Base-by-base conservation (phyloP, 2,113 vertebrate genomes). In the Ciconia maguari region DNA sequence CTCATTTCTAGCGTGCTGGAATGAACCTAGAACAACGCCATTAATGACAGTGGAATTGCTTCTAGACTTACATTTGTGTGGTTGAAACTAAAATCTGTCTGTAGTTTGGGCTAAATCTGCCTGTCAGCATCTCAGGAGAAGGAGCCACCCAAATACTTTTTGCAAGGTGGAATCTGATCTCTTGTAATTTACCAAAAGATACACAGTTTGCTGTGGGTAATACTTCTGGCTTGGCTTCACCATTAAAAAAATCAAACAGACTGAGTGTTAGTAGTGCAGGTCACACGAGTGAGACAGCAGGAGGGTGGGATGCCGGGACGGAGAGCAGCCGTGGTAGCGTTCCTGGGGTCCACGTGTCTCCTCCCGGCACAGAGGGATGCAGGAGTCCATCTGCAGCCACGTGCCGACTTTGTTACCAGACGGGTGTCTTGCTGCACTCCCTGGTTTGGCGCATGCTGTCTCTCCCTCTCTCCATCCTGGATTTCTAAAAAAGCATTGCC, bases 341-440 rank as follows among this genome's bases (percentile, higher is more conserved):
- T n/a, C 61, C 62, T 36, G 36, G 48, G 24, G 41, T 49, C 34
- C 76, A n/a, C 0, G 1, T 76, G 72, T 54, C 51, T 58, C 32
- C 46, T 26, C 11, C 32, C 48, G 76, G 48, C 62, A 41, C 44
- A 19, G 49, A 60, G n/a, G 49, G 61, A 17, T 34, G 46, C 46
- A 48, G 74, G 65, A 66, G 44, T 34, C 1, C 0, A 11, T 48
- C 84, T 61, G 44, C 32, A 60, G 86, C 71, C 57, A 38, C 2
- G 2, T 46, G 68, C 48, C 2, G 4, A 1, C 34, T 51, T 29
- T 20, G 10, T 55, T n/a, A 55, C 54, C 42, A 36, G 65, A 9
- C 3, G 1, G 32, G 29, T 1, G 5, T 15, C n/a, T 66, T 41
- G 49, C 68, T 3, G 1, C 16, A 9, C 34, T 49, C n/a, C 54